Conservation (phyloP, 1,140 invertebrate species). For the Phocides pigmalion region DNA sequence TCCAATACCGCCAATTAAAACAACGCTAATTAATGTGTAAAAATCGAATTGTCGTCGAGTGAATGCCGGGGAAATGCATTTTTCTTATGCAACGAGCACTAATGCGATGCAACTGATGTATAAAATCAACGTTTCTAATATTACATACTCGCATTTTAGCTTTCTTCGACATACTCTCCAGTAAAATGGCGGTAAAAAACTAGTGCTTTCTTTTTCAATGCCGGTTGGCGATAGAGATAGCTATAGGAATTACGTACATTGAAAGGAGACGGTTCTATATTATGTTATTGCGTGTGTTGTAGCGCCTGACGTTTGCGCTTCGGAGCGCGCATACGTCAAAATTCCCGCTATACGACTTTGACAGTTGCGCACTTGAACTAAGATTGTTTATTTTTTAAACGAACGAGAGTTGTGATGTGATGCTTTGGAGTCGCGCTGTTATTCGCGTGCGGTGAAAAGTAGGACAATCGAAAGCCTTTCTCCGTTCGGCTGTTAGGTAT, state of each 20-base stretch:
- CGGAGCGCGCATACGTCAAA: slow-evolving; percentile 59
- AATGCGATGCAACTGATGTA: slow-evolving; percentile 75
- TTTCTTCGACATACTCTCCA: slow-evolving; percentile 81
- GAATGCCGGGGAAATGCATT: slow-evolving; percentile 70
- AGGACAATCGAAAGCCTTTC: slow-evolving; percentile 84
- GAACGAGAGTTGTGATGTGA: slow-evolving; percentile 53
- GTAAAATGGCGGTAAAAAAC: slow-evolving; percentile 74
- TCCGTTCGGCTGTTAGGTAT: slow-evolving; percentile 79
- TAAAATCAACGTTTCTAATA: slow-evolving; percentile 79
- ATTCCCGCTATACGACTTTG: slow-evolving; percentile 65
- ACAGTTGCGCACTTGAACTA: slow-evolving; percentile 55
- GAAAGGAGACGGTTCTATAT: slow-evolving; percentile 58
- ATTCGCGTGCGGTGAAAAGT: slow-evolving; percentile 80
- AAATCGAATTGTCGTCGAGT: slow-evolving; percentile 55
- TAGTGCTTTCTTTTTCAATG: slow-evolving; percentile 82
- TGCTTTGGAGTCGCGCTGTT: slow-evolving; percentile 56
- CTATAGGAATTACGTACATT: slow-evolving; percentile 41
- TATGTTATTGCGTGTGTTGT: slow-evolving; percentile 64
- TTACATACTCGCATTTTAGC: slow-evolving; percentile 77
- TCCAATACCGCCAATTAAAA: slow-evolving; percentile 31
- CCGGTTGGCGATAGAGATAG: slow-evolving; percentile 56
- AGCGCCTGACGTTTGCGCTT: slow-evolving; percentile 50
- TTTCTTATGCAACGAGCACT: slow-evolving; percentile 79
- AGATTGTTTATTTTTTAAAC: slow-evolving; percentile 63
- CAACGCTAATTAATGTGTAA: slow-evolving; percentile 35